Base-by-base conservation (phyloP, 2,797 vertebrate species). In the Lagocephalus sceleratus region DNA sequence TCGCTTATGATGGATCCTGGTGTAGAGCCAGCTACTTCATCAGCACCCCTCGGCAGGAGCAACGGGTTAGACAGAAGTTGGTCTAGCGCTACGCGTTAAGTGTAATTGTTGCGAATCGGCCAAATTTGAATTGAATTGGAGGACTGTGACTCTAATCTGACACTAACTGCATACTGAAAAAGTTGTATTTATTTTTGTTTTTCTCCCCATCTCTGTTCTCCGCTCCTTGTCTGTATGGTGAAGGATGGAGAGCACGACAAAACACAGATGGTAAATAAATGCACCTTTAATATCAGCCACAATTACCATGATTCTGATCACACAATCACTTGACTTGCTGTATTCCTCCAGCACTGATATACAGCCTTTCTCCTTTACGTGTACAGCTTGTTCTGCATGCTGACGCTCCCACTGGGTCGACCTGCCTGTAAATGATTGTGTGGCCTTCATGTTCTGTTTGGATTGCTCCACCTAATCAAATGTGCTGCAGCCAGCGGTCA, bases 241-340 rank as follows among this genome's bases (percentile, higher is more conserved):
- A 91, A 92, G 90, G 91, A 89, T 91, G 91, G 91, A 89, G 90
- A 89, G 90, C 90, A 60, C 86, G 88, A 63, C 91, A 92, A 91
- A 92, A 91, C 88, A 85, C 89, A 70, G 88, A 92, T 90, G 90
- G 89, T 92, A 92, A 92, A 90, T 90, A 90, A 89, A 86, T 55
- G 57, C 69, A 86, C 78, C 78, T 89, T 90, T 72, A 83, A 86
- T 88, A 81, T 82, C 71, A 55, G 70, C 43, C 32, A 35, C 29
- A 11, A 32, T 32, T 12, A 11, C 5, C 32, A 35, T 35, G 12
- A 70, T 54, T 11, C 60, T 73, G 45, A 62, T 66, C 42, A 32
- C 57, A 51, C 46, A 61, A 65, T 83, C 59, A 6, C 39, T 7
- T 86, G 74, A 77, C 84, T 78, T 71, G 21, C 62, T 84, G 57